Percentiles rank a stretch among this genome's conserved stretches.
Evolutionary conservation across 2,113 vertebrate genomes (phyloP).

Genomic region (Dasyornis broadbenti): DNA sequence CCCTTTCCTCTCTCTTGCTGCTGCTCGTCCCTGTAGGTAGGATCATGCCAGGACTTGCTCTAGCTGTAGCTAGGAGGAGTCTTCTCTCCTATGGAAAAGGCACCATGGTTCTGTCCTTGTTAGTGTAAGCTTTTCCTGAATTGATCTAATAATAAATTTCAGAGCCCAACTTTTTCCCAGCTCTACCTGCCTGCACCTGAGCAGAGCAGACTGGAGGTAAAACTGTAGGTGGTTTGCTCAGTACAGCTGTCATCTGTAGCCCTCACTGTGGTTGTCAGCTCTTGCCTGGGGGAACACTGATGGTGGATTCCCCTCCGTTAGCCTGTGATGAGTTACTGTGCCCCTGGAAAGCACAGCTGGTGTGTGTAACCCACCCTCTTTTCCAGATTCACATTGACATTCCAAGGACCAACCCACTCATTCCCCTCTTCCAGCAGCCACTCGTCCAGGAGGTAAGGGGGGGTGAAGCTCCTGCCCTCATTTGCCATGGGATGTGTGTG

Average conservation of each 20-base stretch:
- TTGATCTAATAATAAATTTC: not conserved
- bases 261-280: not conserved
- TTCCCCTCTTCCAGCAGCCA: slow-evolving; percentile 96
- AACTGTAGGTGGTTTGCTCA: not conserved
- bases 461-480: not conserved
- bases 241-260: not conserved
- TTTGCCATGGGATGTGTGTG: not conserved
- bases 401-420: slow-evolving; percentile 96
- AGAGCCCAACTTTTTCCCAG: not conserved
- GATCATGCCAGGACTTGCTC: not conserved
- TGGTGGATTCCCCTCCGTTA: not conserved
- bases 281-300: fast-evolving
- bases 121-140: not conserved
- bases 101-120: not conserved
- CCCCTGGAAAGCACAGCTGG: not conserved
- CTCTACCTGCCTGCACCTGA: not conserved
- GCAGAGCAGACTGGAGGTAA: not conserved
- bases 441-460: slow-evolving; percentile 91
- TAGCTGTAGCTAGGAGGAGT: not conserved
- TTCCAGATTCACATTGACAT: slow-evolving; percentile 98
- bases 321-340: not conserved
- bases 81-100: not conserved
- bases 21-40: not conserved
- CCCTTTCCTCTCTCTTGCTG: not conserved
- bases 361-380: not conserved